Base-by-base conservation (phyloP, 2,113 vertebrate genomes). In the Crotophaga sulcirostris region DNA sequence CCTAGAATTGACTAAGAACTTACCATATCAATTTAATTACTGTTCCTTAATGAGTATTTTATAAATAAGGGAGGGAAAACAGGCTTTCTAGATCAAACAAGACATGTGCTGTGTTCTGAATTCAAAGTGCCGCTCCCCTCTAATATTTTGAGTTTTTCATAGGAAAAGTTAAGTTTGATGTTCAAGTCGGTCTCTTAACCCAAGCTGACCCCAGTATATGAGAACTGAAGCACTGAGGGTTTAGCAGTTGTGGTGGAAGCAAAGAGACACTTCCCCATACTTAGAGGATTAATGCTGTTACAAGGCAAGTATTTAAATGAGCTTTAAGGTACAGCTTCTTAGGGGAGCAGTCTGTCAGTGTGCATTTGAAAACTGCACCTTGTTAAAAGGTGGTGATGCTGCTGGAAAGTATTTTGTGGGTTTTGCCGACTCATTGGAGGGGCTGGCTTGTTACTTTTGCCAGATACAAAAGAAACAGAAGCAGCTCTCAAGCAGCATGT, bases 351-450 rank as follows among this genome's bases (percentile, higher is more conserved):
- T 69, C 76, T 75, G 33, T 73, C 73, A 64, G 72, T 75, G 76
- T 94, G 73, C 58, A 68, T 94, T 66, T 93, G 86, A 78, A 93
- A 93, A 79, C 93, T 88, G 78, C 83, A 84, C 92, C 92, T 86
- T 69, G 58, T 38, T 90, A n/a, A 72, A 86, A 93, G 62, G 80
- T 89, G 69, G 36, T 95, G 96, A 96, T 92, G 58, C 45, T 87
- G 52, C 77, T 92, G 96, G 96, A 95, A 96, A 96, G 69, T 89
- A 95, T 93, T 94, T 84, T 92, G 94, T 96, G 94, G 79, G 73
- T 89, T 96, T 96, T 96, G 93, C 94, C 96, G 94, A 96, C 73
- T 95, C 90, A 92, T 34, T 89, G 68, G 34, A 92, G 68, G 0
- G 2, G 34, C 42, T 94, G 72, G 49, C 44, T 88, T 74, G 44